These are phyloP conservation scores for Pimephales promelas DNA, from an alignment of 2,113 vertebrate species.

Conservation along the genomic window DNA sequence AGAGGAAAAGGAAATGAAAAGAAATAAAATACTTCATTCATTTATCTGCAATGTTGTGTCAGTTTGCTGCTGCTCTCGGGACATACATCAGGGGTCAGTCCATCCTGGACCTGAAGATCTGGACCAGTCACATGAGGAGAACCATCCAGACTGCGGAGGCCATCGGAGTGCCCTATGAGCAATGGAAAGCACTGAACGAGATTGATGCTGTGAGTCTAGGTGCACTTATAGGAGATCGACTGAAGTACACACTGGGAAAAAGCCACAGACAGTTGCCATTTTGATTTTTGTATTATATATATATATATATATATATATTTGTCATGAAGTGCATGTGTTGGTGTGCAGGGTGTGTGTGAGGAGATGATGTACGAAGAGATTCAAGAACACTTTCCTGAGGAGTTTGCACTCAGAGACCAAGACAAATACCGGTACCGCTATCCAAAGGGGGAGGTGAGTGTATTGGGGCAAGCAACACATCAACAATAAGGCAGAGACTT, in stretches of 20 bases:
- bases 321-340: conserved; percentile 14
- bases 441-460: conserved; percentile 88
- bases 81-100: conserved; percentile 81
- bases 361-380: conserved; percentile 95
- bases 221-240: background rate
- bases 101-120: conserved; percentile 87
- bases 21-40: too few relatives aligned
- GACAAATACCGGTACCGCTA: conserved; percentile 94
- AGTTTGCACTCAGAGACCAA: conserved; percentile 90
- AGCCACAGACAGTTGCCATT: background rate
- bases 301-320: too few relatives aligned
- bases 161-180: conserved; percentile 84
- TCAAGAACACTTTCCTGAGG: conserved; percentile 83
- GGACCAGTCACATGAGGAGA: conserved; percentile 93
- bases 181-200: conserved; percentile 95
- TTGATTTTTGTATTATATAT: background rate
- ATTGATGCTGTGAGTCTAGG: conserved; percentile 84
- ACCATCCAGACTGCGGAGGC: conserved; percentile 91
- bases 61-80: conserved; percentile 83
- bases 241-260: background rate
- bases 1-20: too few relatives aligned
- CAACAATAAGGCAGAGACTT: background rate
- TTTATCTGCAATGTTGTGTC: too few relatives aligned
- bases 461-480: background rate
- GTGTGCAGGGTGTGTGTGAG: conserved; percentile 86